phyloP scores from a whole-genome alignment of 2,888 invertebrate species.

The Ennomos erosarius region DNA sequence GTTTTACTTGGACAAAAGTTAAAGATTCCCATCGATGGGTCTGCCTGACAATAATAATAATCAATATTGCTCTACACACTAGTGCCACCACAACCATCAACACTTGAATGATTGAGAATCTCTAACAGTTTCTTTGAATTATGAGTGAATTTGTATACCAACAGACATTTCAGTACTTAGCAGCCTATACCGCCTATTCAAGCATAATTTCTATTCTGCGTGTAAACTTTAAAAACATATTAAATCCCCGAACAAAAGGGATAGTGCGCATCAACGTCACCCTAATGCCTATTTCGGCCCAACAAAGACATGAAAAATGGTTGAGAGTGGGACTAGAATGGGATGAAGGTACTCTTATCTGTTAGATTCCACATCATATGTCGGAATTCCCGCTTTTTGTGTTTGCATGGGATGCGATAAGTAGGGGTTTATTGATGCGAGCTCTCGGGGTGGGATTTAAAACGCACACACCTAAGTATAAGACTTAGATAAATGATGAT shows the following conservation, averaged over 20 bases:
- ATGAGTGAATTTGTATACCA: constrained; percentile 2
- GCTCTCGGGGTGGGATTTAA: constrained; percentile 30
- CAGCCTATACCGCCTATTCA: constrained; percentile 3
- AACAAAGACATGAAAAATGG: constrained; percentile 83
- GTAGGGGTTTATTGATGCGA: constrained; percentile 41
- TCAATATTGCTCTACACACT: too few species aligned
- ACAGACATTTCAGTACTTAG: not conserved
- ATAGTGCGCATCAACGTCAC: constrained; percentile 63
- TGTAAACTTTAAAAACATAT: constrained; percentile 57
- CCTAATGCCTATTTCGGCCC: constrained; percentile 71
- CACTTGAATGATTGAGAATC: too few species aligned
- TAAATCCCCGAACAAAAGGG: constrained; percentile 58
- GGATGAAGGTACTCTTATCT: constrained; percentile 79
- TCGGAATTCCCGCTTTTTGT: constrained; percentile 52
- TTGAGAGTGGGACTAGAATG: constrained; percentile 72
- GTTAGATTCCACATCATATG: constrained; percentile 65
- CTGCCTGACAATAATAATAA: too few species aligned
- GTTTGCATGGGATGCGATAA: constrained; percentile 41
- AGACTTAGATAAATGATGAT: constrained; percentile 6
- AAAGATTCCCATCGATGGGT: too few species aligned
- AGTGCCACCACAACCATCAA: too few species aligned
- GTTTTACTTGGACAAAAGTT: too few species aligned
- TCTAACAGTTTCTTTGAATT: too few species aligned
- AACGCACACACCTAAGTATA: constrained; percentile 17
- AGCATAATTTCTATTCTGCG: constrained; percentile 23